Evolutionary conservation across 2,888 invertebrate genomes (phyloP).

Genomic region (Oasisia sp.): DNA sequence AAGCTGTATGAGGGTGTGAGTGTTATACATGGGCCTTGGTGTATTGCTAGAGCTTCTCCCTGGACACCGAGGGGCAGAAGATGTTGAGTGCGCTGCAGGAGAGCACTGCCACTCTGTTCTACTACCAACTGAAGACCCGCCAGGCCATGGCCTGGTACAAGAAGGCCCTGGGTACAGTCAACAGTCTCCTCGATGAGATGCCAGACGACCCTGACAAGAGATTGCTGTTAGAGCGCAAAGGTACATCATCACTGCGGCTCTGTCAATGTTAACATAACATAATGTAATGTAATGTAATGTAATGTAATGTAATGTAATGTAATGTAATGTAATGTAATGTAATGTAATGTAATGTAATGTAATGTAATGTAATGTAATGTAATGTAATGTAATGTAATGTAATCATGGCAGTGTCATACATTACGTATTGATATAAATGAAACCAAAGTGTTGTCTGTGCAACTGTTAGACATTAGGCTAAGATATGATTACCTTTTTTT

Average conservation of each 20-base stretch:
- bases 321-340: too few species aligned
- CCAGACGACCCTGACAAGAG: neutral
- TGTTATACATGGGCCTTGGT: constrained; percentile 21
- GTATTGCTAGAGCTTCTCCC: constrained; percentile 49
- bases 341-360: neutral
- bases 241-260: neutral
- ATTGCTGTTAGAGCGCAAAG: neutral
- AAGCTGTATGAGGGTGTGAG: too few species aligned
- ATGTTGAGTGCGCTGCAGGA: constrained; percentile 49
- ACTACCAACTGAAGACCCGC: constrained; percentile 38
- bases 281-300: too few species aligned
- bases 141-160: constrained; percentile 46
- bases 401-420: too few species aligned
- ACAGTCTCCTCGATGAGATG: constrained; percentile 27
- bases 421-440: too few species aligned
- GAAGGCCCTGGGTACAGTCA: constrained; percentile 26
- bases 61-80: constrained; percentile 45
- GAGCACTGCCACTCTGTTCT: constrained; percentile 45
- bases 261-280: too few species aligned
- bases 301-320: too few species aligned
- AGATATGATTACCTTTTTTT: too few species aligned
- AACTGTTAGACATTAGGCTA: too few species aligned
- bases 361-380: too few species aligned
- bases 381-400: too few species aligned
- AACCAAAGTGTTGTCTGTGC: too few species aligned